Evolutionary conservation across 2,797 vertebrate genomes (phyloP).

Genomic region (Zenarchopterus dispar): DNA sequence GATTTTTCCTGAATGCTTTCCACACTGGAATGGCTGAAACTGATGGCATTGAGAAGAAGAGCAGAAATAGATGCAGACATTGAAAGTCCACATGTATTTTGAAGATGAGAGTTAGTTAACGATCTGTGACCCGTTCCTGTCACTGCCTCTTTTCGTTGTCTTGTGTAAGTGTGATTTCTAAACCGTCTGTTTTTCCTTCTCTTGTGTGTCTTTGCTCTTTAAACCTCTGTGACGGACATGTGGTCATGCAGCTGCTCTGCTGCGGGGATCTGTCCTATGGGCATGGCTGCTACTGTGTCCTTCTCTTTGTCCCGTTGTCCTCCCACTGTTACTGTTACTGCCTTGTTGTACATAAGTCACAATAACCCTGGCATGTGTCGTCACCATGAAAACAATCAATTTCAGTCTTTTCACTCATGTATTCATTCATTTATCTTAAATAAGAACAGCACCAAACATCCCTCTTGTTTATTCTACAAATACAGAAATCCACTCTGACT

Average conservation of each 20-base stretch:
- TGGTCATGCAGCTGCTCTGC: slow-evolving; percentile 64
- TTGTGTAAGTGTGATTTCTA: slow-evolving; percentile 33
- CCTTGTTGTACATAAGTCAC: slow-evolving; percentile 55
- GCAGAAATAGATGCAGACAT: not conserved
- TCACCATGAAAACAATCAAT: slow-evolving; percentile 4
- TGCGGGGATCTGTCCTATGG: slow-evolving; percentile 67
- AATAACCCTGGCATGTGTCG: slow-evolving; percentile 7
- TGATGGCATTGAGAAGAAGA: not conserved
- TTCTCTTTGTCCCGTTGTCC: slow-evolving; percentile 68
- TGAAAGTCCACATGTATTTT: not conserved
- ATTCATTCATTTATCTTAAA: not conserved
- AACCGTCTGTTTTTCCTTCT: slow-evolving; percentile 43
- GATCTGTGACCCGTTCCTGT: not conserved
- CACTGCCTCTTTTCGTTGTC: slow-evolving; percentile 14
- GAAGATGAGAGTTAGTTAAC: not conserved
- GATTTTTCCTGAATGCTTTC: not conserved
- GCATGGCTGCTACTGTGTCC: slow-evolving; percentile 62
- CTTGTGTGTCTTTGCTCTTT: slow-evolving; percentile 39
- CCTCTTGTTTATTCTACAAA: not conserved
- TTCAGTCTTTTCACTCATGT: not conserved
- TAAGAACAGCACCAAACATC: not conserved
- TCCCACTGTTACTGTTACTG: slow-evolving; percentile 71
- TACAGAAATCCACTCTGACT: not conserved
- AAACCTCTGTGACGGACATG: slow-evolving; percentile 26
- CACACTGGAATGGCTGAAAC: not conserved